A percentile compares a stretch with the other conserved stretches of the same genome.
These are phyloP conservation scores for Onychomys arenicola DNA, from an alignment of 2,797 vertebrate genomes.

Conservation along the genomic window DNA sequence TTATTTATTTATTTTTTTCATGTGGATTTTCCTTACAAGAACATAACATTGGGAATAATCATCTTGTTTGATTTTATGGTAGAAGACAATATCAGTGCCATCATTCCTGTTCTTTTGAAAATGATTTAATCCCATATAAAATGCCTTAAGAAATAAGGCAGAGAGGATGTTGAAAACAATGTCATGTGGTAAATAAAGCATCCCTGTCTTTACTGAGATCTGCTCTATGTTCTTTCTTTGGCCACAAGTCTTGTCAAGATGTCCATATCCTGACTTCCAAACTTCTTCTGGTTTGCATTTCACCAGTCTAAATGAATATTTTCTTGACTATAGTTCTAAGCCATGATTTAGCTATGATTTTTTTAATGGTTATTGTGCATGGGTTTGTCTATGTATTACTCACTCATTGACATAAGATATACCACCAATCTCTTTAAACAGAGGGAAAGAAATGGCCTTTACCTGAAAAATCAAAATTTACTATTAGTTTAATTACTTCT, in stretches of 20 bases:
- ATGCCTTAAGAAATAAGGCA: not conserved
- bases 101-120: not conserved
- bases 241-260: not conserved
- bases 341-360: not conserved
- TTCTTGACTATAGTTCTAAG: not conserved
- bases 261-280: rapidly evolving
- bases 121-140: not conserved
- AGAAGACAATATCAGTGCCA: not conserved
- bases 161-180: not conserved
- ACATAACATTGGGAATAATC: not conserved
- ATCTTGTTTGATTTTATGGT: not conserved
- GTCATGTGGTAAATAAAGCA: not conserved
- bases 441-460: not conserved
- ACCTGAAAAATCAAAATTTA: not conserved
- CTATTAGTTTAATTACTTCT: not conserved
- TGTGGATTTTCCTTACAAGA: not conserved
- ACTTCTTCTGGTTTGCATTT: not conserved
- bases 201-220: not conserved
- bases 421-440: not conserved
- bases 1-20: not conserved
- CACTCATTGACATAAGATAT: not conserved
- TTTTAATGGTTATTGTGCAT: not conserved
- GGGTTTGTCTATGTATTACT: not conserved
- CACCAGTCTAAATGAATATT: not conserved
- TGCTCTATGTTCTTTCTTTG: not conserved